Evolutionary conservation across 2,113 vertebrate genomes (phyloP), one percentile per base, ranked within the genome.

Genomic region (Macquaria ambigua): DNA sequence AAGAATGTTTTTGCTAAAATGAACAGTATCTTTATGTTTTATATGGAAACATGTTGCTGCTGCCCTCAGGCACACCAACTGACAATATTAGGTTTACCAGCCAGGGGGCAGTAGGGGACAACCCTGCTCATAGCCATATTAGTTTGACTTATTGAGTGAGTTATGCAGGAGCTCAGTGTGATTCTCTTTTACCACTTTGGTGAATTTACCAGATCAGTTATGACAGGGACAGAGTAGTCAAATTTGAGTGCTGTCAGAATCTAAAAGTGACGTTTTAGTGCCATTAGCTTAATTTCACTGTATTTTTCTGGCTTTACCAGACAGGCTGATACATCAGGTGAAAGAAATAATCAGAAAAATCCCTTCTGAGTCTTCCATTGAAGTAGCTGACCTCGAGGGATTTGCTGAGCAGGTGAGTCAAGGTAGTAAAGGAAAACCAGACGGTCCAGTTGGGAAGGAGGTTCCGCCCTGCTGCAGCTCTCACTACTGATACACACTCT

Each of bases 71-170:
- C 8, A 37, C 21, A 67, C 53, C 41, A 16, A 25, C 31, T 77
- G 80, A 58, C 64, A 81, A 6, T 67, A 39, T 20, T 8, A 31
- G 4, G 3, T 83, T 83, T 18, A 9, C 5, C 78, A 73, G 71
- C 90, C 87, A 94, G 93, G 87, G 84, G 94, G 93, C 89, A 91
- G 83, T 53, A 90, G 86, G 68, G 71, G 79, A 85, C 90, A 83
- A 71, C 66, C 31, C 15, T 72, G 73, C 63, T 74, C 71, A 37
- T 1, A 67, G 41, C 46, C 66, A 79, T 9, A 28, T 58, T 31
- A 43, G 14, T 7, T 20, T 31, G 21, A 77, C 72, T 23, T 84
- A 20, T 70, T 28, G 12, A 62, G 18, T 25, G 39, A 72, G 41
- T 56, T 67, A 7, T 20, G 34, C 48, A 58, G 3, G 6, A 52